Base-by-base conservation (phyloP, 1,140 invertebrate species). In the Cydia pomonella region DNA sequence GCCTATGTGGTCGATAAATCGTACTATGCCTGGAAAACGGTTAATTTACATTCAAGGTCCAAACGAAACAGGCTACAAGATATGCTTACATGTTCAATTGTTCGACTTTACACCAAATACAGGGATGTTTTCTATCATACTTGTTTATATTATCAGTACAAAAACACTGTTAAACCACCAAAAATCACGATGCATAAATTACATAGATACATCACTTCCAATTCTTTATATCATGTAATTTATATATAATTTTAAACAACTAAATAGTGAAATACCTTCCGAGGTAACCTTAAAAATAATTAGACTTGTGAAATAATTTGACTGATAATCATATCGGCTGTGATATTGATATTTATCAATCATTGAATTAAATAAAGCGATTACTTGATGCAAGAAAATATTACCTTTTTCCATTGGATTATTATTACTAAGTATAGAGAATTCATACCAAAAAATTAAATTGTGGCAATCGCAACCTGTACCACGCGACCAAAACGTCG, bases 81-180 rank as follows among this genome's bases (percentile, higher is more conserved):
- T 33, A 41, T 41, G 12, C 2, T 41, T 41, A 41, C 1, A 41
- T 41, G 41, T 41, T 41, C 41, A 41, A 41, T 41, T 13, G 41
- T 41, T 41, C 12, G 41, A 44, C 41, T 44, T 44, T 44, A 4
- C 16, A 53, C 6, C 6, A 53, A 53, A 53, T 53, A 53, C 50
- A 18, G 5, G 50, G 0, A 53, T 53, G 53, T 59, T 2, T 59
- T 9, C n/a, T 59, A 16, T 33, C 13, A 29, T 64, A 64, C 59
- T 64, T 63, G 21, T 33, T 33, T 69, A 69, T 69, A 69, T 69
- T 38, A 41, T 69, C 64, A 69, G 64, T 69, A 69, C 64, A 66
- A 18, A 66, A 66, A 25, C 41, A 44, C 63, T 27, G 63, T 29
- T 27, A 66, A 66, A 66, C 25, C 63, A 29, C 27, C 27, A n/a